Evolutionary conservation across 2,113 vertebrate genomes (phyloP), one percentile per base, ranked within the genome.

Genomic region (Lophotis ruficrista): DNA sequence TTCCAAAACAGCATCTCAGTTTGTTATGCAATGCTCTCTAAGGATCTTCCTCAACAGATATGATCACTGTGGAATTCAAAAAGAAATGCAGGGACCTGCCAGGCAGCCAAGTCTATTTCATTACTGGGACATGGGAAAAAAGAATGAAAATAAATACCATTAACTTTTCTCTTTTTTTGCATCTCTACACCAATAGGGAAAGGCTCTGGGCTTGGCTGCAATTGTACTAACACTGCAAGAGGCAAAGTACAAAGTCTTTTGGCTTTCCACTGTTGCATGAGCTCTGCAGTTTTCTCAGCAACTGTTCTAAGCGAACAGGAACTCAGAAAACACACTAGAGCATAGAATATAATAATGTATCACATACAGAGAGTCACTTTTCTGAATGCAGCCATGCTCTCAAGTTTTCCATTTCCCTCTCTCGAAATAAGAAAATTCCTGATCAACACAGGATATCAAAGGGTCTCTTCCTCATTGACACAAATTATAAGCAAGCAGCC

Each of bases 261-360:
- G 28, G 86, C 94, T 60, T 96, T 95, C 81, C 71, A 66, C 61
- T 23, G 6, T 24, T 89, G 80, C 89, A 87, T 64, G 75, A 96
- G 70, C 43, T 92, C 71, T 90, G 82, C 71, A 94, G 83, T 97
- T 96, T 91, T 95, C 87, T 96, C 93, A 96, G 89, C 90, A 94
- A 87, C 69, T 87, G 61, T 68, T 91, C 60, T 89, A 76, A 93
- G 65, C 25, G 86, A 91, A 95, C 65, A 90, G 50, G 73, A 93
- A 93, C 83, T 93, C 95, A 81, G 64, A 97, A 93, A 96, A 96
- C 70, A 87, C 79, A 91, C 87, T 83, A 96, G 87, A 96, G 57
- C 68, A 84, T 45, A 65, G 72, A 86, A 95, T 57, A 82, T 77
- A 95, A 94, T 68, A 64, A 89, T 37, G 48, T 84, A 65, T 90